These are phyloP conservation scores for Protosalanx chinensis DNA, from an alignment of 2,797 vertebrate species.

Conservation along the genomic window DNA sequence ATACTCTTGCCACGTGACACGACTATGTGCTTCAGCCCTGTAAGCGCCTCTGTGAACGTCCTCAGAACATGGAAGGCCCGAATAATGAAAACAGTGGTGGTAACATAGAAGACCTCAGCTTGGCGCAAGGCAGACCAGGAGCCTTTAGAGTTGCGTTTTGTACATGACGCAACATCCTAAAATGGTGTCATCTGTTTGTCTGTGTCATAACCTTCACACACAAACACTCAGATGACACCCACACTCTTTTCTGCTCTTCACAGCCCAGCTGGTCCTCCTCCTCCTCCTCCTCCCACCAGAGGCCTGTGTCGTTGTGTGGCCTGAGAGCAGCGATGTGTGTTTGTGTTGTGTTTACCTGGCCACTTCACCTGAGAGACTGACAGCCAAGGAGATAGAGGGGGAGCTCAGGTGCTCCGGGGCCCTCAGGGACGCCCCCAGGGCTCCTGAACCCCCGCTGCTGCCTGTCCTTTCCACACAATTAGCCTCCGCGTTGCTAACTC, in stretches of 20 bases:
- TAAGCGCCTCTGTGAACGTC: neutral
- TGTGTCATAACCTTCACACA: neutral
- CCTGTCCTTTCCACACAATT: slow-evolving; percentile 78
- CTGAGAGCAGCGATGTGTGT: slow-evolving; percentile 20
- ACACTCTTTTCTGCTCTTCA: neutral
- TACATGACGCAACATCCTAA: neutral
- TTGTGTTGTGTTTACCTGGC: slow-evolving; percentile 74
- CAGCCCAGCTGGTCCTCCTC: neutral
- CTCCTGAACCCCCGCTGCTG: slow-evolving; percentile 62
- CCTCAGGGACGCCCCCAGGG: slow-evolving; percentile 52
- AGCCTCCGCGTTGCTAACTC: slow-evolving; percentile 73
- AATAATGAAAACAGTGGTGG: neutral
- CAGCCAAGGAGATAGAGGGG: slow-evolving; percentile 64
- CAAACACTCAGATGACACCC: neutral
- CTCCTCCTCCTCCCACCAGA: neutral
- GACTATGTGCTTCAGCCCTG: neutral
- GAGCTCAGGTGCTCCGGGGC: slow-evolving; percentile 67
- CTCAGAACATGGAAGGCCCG: neutral
- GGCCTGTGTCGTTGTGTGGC: slow-evolving; percentile 35
- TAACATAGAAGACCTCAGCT: too few species aligned
- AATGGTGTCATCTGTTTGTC: slow-evolving; percentile 10
- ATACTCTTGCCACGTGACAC: neutral
- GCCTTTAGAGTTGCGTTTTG: too few species aligned
- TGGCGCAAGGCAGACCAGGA: neutral
- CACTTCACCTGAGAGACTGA: slow-evolving; percentile 76